Evolutionary conservation across 2,797 vertebrate genomes (phyloP).

Genomic region (Clarias platycephalus): DNA sequence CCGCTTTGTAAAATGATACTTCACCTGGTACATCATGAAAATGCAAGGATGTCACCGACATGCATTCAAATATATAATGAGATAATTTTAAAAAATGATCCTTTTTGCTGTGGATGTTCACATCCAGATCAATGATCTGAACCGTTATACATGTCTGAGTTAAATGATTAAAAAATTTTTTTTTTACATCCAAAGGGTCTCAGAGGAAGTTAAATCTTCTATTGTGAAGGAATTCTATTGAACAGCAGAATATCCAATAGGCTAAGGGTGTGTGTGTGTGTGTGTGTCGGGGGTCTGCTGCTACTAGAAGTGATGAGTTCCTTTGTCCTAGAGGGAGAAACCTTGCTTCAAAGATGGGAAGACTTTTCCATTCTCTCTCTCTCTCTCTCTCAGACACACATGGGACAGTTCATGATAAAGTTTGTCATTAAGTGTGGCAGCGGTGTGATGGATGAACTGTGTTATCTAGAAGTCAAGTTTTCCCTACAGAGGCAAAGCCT

Average conservation of each 20-base stretch:
- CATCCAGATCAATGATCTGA: constrained; percentile 13
- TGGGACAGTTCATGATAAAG: constrained; percentile 25
- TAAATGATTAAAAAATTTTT: not conserved
- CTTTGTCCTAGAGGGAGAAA: constrained; percentile 22
- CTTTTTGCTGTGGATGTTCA: not conserved
- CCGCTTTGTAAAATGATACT: not conserved
- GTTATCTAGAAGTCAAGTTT: constrained; percentile 14
- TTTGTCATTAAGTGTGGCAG: constrained; percentile 30
- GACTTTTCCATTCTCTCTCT: not conserved
- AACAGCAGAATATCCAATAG: not conserved
- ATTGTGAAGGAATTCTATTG: not conserved
- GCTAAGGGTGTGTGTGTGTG: constrained; percentile 9
- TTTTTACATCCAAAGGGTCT: constrained; percentile 6
- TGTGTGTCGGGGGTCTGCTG: not conserved
- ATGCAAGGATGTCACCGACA: not conserved
- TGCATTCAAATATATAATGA: constrained; percentile 9
- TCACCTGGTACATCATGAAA: not conserved
- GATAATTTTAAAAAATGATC: not conserved
- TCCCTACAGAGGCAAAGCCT: constrained; percentile 6
- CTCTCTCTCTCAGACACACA: not conserved
- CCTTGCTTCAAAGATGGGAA: not conserved
- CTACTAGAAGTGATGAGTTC: constrained; percentile 6
- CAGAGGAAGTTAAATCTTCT: not conserved
- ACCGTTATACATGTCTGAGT: not conserved
- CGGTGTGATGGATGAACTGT: constrained; percentile 31